phyloP scores from a whole-genome alignment of 2,797 vertebrate genomes.

The Gymnodraco acuticeps region DNA sequence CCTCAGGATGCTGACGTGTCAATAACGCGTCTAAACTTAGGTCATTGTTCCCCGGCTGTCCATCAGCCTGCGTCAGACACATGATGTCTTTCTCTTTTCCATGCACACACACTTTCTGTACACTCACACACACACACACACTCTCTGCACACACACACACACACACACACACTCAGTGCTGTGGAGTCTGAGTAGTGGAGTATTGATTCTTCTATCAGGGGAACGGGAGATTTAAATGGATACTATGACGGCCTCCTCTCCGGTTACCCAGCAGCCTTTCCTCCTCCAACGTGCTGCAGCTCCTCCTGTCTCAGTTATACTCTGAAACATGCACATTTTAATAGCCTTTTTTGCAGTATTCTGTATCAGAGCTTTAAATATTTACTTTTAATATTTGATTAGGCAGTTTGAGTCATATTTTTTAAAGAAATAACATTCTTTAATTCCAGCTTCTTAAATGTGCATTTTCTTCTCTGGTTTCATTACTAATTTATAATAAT shows the following conservation, averaged over 20 bases:
- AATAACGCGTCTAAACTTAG: slow-evolving; percentile 69
- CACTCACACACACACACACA: too few species aligned
- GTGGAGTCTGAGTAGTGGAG: slow-evolving; percentile 69
- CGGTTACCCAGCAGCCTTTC: slow-evolving; percentile 64
- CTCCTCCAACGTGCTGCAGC: slow-evolving; percentile 22
- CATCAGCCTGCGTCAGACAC: slow-evolving; percentile 38
- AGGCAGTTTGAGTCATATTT: too few species aligned
- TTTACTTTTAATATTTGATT: too few species aligned
- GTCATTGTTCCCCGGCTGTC: slow-evolving; percentile 59
- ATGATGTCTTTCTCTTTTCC: slow-evolving; percentile 44
- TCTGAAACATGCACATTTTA: slow-evolving; percentile 8
- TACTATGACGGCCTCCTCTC: slow-evolving; percentile 71
- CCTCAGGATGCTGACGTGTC: slow-evolving; percentile 55
- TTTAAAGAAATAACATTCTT: too few species aligned
- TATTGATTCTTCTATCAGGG: slow-evolving; percentile 83
- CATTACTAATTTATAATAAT: too few species aligned
- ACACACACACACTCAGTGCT: slow-evolving; percentile 46
- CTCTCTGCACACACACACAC: too few species aligned
- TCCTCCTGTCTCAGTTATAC: slow-evolving; percentile 21
- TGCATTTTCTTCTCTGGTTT: too few species aligned
- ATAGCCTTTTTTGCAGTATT: neutral
- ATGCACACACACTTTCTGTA: neutral
- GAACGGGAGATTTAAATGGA: slow-evolving; percentile 80
- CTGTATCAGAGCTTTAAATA: neutral
- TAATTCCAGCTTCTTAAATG: too few species aligned